Base-by-base conservation (phyloP, 2,797 vertebrate species). In the Pelodytes ibericus region DNA sequence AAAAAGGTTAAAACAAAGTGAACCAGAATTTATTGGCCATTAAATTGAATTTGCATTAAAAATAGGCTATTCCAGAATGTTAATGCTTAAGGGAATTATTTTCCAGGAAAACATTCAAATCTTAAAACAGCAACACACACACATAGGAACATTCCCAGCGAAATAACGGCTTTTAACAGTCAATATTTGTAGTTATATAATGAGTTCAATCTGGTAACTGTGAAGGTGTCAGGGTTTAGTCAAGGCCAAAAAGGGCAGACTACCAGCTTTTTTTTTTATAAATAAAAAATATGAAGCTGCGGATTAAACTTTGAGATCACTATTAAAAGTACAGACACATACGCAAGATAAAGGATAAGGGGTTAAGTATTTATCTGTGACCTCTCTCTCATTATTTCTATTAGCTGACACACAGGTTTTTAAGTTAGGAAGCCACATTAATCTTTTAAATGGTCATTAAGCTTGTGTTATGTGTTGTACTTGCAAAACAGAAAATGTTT, bases 401-500 rank as follows among this genome's bases (percentile, higher is more conserved):
- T 67, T 59, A 61, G 63, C 69, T 72, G 75, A 72, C 75, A 78
- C 53, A 13, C 39, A 60, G 62, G 53, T 44, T 65, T 66, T 72
- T n/a, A 27, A 29, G 62, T 78, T 44, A 67, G 57, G n/a, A 66
- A 65, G 61, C 29, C 44, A 68, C 31, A 78, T 78, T 72, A 71
- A 72, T 78, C 62, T 72, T 72, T 13, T 61, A 78, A 78, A 78
- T 78, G 70, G 69, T 71, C 63, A 67, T 78, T 78, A 78, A 41
- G 75, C 31, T 65, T 60, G 70, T 65, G 61, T 71, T 72, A 33
- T 51, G 41, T 61, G 20, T 47, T 61, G 70, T 63, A 51, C 41
- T 53, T 72, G 41, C 44, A 72, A 39, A 72, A 62, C 30, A 30
- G 59, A 62, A n/a, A 72, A 60, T 39, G 70, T 53, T 62, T 58